Conservation (phyloP, 1,140 invertebrate genomes). For the Megalopta genalis region DNA sequence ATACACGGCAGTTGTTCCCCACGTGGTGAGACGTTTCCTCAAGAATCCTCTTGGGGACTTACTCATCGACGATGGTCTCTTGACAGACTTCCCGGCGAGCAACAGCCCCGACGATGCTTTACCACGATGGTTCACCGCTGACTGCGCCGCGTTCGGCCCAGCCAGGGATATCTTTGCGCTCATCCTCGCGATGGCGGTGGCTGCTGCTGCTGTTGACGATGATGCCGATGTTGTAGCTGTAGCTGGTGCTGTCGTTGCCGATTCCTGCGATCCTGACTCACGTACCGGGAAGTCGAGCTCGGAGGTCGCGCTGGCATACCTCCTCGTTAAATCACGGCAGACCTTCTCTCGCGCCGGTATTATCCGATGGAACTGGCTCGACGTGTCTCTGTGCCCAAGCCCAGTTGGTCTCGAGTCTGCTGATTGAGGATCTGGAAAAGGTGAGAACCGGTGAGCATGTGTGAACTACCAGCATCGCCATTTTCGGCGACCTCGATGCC, state of each 20-base stretch:
- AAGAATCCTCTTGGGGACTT: slow-evolving; percentile 22
- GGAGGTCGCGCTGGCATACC: slow-evolving; percentile 59
- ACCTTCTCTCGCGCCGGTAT: not conserved
- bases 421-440: slow-evolving; percentile 11
- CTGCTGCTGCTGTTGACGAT: not conserved
- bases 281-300: slow-evolving; percentile 64
- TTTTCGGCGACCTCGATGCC: not conserved
- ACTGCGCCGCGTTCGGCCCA: slow-evolving; percentile 58
- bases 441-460: not conserved
- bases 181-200: slow-evolving; percentile 59
- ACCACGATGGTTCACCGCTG: slow-evolving; percentile 65
- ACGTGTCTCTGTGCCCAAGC: not conserved
- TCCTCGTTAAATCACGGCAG: slow-evolving; percentile 25
- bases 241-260: not conserved
- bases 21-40: not conserved
- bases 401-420: slow-evolving; percentile 16
- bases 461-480: not conserved
- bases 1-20: not conserved
- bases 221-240: slow-evolving; percentile 4
- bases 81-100: slow-evolving; percentile 50
- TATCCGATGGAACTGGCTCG: slow-evolving; percentile 1
- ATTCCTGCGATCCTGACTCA: slow-evolving; percentile 67
- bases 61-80: slow-evolving; percentile 58
- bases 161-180: slow-evolving; percentile 69
- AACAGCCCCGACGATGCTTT: slow-evolving; percentile 48